Evolutionary conservation across 2,113 vertebrate genomes (phyloP).

Genomic region (Scytalopus superciliaris): DNA sequence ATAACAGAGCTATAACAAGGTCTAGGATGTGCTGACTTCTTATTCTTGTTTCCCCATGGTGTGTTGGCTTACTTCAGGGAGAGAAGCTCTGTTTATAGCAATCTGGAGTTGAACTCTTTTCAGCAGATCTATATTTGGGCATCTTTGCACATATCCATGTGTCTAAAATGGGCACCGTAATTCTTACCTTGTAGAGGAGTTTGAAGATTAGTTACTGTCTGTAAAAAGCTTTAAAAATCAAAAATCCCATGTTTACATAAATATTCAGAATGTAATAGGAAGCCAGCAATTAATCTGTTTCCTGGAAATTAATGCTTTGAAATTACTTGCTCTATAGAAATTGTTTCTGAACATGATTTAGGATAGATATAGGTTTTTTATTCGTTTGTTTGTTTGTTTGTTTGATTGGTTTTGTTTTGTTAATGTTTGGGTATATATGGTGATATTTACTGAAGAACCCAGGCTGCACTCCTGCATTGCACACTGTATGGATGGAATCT

Average conservation of each 20-base stretch:
- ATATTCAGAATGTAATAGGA: background rate
- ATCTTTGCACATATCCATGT: constrained; percentile 28
- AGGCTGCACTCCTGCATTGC: background rate
- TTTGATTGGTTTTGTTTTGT: background rate
- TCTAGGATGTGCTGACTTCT: constrained; percentile 33
- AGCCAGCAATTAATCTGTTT: background rate
- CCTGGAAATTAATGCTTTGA: background rate
- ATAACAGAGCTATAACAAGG: constrained; percentile 23
- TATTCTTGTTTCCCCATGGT: background rate
- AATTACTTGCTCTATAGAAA: background rate
- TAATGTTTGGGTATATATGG: background rate
- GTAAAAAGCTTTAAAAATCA: constrained; percentile 22
- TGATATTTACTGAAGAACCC: background rate
- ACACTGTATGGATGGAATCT: no score
- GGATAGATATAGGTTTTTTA: background rate
- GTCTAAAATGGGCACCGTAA: constrained; percentile 34
- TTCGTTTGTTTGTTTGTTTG: background rate
- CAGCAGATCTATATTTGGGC: constrained; percentile 54
- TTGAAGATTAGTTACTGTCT: background rate
- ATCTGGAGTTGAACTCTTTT: constrained; percentile 4
- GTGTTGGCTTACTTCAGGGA: constrained; percentile 6
- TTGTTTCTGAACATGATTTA: background rate
- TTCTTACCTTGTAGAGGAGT: constrained; percentile 26
- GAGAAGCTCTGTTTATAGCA: constrained; percentile 40
- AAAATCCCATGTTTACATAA: background rate